Conservation (phyloP, 2,797 vertebrate genomes). For the Sebastes kiyomatsui region DNA sequence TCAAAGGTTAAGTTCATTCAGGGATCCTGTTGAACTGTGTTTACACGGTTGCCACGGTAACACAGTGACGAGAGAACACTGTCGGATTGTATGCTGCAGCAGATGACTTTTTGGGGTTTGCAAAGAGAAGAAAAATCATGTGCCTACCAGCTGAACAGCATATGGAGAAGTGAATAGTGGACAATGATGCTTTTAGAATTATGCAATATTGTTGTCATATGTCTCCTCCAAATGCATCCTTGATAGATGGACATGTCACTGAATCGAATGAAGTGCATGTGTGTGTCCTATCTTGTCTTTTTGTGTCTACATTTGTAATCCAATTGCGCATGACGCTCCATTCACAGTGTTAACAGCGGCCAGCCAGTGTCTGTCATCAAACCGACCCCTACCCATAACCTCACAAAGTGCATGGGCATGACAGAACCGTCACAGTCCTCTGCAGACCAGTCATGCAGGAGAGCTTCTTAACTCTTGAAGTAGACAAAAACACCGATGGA, state of each 20-base stretch:
- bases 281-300: neutral
- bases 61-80: neutral
- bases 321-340: neutral
- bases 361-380: constrained; percentile 27
- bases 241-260: neutral
- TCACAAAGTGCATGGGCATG: neutral
- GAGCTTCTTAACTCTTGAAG: constrained; percentile 10
- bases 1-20: constrained; percentile 27
- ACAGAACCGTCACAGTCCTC: constrained; percentile 28
- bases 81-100: neutral
- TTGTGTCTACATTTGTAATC: neutral
- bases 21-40: constrained; percentile 33
- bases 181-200: neutral
- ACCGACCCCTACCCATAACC: neutral
- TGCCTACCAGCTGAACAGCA: neutral
- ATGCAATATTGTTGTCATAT: neutral
- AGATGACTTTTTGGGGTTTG: neutral
- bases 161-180: neutral
- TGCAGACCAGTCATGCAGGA: constrained; percentile 56
- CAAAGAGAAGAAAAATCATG: neutral
- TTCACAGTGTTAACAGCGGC: constrained; percentile 19
- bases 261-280: neutral
- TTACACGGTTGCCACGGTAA: constrained; percentile 40
- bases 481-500: neutral
- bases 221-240: neutral